These are phyloP conservation scores for Drosophila kepulauana DNA, from an alignment of 1,140 invertebrate genomes.

Conservation along the genomic window DNA sequence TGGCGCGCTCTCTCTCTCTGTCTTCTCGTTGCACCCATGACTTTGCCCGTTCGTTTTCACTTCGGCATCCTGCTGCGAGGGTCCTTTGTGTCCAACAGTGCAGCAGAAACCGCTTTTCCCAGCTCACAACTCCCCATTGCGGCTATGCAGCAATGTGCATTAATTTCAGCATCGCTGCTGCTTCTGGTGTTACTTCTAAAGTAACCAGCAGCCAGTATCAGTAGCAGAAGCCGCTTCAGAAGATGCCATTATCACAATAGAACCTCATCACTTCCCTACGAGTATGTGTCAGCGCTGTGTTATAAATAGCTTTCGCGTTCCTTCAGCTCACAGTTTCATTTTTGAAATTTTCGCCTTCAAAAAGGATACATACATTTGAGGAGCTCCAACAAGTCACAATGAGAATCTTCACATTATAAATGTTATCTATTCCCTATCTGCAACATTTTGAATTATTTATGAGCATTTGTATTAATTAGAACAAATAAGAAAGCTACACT, in stretches of 20 bases:
- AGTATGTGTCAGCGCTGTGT: slow-evolving; percentile 36
- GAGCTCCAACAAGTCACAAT: slow-evolving; percentile 18
- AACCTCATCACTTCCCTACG: slow-evolving; percentile 11
- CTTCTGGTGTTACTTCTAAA: slow-evolving; percentile 1
- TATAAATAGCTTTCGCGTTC: slow-evolving; percentile 66
- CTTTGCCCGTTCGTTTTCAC: neutral
- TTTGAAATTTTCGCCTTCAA: slow-evolving; percentile 65
- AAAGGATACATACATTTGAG: too few relatives aligned
- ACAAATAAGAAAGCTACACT: too few relatives aligned
- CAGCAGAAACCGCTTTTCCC: slow-evolving; percentile 50
- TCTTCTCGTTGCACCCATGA: neutral
- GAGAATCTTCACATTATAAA: slow-evolving; percentile 3
- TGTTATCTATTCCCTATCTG: slow-evolving; percentile 9
- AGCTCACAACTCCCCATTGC: slow-evolving; percentile 17
- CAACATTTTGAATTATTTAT: slow-evolving; percentile 30
- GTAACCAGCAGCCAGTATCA: slow-evolving; percentile 22
- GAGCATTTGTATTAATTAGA: too few relatives aligned
- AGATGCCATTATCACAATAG: slow-evolving; percentile 52
- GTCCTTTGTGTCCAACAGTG: slow-evolving; percentile 74
- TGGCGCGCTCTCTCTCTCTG: slow-evolving; percentile 29
- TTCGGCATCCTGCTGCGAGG: slow-evolving; percentile 25
- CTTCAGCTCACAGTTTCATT: slow-evolving; percentile 41
- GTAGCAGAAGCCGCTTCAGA: slow-evolving; percentile 12
- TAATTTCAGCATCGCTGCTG: slow-evolving; percentile 67
- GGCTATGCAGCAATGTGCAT: slow-evolving; percentile 56